phyloP scores from a whole-genome alignment of 2,888 invertebrate genomes.

The Mycogona germanica region DNA sequence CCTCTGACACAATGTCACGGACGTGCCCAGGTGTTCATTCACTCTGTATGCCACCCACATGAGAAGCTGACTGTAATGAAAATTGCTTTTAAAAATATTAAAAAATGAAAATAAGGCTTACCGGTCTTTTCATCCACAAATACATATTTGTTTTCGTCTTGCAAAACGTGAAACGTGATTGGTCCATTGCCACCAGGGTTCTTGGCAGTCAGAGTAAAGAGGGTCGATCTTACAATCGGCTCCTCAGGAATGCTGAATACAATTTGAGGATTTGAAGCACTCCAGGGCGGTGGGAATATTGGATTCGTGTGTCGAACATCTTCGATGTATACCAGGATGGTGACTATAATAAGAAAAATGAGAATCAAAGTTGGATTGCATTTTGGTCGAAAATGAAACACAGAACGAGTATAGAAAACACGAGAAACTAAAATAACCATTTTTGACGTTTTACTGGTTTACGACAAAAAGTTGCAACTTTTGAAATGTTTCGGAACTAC shows the following conservation, averaged over 20 bases:
- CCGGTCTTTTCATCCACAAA: slow-evolving; percentile 25
- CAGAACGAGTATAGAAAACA: too few species aligned
- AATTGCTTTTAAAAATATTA: neutral
- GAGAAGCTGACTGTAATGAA: too few species aligned
- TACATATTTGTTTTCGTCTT: slow-evolving; percentile 30
- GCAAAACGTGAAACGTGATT: neutral
- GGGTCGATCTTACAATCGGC: slow-evolving; percentile 56
- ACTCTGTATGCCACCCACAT: too few species aligned
- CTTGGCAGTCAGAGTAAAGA: slow-evolving; percentile 41
- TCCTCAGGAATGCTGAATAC: slow-evolving; percentile 58
- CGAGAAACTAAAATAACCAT: too few species aligned
- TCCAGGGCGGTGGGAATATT: slow-evolving; percentile 59
- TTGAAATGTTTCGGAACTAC: neutral
- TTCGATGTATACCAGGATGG: slow-evolving; percentile 63
- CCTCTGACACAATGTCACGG: too few species aligned
- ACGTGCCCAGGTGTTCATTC: too few species aligned
- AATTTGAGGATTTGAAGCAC: slow-evolving; percentile 52
- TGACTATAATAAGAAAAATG: too few species aligned
- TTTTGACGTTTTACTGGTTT: too few species aligned
- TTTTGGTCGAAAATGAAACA: too few species aligned
- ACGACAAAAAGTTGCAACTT: too few species aligned
- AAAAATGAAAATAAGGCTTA: slow-evolving; percentile 1
- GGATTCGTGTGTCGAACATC: slow-evolving; percentile 65
- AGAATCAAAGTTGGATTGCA: too few species aligned
- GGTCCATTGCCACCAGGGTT: slow-evolving; percentile 24